Conservation (phyloP, 2,113 vertebrate species). For the Boulengeromyrus knoepffleri region DNA sequence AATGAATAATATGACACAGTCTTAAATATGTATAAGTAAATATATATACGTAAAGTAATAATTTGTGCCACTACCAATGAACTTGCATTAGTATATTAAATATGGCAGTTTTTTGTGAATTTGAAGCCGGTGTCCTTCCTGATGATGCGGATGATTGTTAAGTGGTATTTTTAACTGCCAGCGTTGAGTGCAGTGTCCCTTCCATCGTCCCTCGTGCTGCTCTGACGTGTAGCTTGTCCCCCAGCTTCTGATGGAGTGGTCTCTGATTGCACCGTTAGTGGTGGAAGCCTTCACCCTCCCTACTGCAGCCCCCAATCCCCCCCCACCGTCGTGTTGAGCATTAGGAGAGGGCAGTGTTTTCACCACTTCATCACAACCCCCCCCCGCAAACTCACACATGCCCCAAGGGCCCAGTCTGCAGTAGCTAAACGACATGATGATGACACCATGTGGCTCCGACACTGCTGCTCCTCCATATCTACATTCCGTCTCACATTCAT, state of each 20-base stretch:
- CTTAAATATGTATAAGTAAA: not conserved
- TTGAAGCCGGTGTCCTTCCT: not conserved
- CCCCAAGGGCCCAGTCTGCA: not conserved
- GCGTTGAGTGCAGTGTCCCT: not conserved
- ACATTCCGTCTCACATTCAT: not conserved
- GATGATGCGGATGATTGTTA: not conserved
- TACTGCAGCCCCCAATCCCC: slow-evolving; percentile 58
- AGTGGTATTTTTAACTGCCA: not conserved
- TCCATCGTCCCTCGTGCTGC: not conserved
- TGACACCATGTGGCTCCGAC: not conserved
- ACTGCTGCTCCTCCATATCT: not conserved
- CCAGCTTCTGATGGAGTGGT: slow-evolving; percentile 69
- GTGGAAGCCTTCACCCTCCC: slow-evolving; percentile 46
- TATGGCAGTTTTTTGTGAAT: not conserved
- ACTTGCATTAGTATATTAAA: not conserved
- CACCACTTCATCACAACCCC: slow-evolving; percentile 70
- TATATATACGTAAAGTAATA: not conserved
- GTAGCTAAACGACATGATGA: not conserved
- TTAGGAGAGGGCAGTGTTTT: slow-evolving; percentile 72
- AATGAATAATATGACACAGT: not conserved
- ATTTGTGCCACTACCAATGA: not conserved
- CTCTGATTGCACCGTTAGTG: slow-evolving; percentile 83
- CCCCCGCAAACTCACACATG: not conserved
- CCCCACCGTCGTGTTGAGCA: slow-evolving; percentile 77
- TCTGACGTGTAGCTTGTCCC: not conserved